Conservation (phyloP, 2,888 invertebrate genomes). For the Melanchra persicariae region DNA sequence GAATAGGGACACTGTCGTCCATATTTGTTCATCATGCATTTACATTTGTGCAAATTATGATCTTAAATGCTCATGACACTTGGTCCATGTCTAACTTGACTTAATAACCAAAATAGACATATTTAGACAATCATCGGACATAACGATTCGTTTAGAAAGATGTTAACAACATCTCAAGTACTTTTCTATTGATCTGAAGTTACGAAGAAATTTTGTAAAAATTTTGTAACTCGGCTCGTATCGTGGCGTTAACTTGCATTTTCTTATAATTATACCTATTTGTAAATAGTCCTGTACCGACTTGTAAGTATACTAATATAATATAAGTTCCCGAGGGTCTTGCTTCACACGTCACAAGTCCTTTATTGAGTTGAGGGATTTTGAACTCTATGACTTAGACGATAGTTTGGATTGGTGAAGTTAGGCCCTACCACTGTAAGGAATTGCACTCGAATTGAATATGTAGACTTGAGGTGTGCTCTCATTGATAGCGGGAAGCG, state of each 20-base stretch:
- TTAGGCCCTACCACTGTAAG: conserved; percentile 46
- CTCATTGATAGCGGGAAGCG: conserved; percentile 28
- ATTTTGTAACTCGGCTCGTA: conserved; percentile 57
- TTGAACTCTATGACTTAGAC: conserved; percentile 24
- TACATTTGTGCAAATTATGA: too few relatives aligned
- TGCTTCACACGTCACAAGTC: conserved; percentile 4
- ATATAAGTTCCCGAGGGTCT: conserved; percentile 25
- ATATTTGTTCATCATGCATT: too few relatives aligned
- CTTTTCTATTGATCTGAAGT: conserved; percentile 16
- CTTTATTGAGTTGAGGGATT: conserved; percentile 10
- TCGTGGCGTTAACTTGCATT: conserved; percentile 53
- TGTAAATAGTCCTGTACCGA: conserved; percentile 62
- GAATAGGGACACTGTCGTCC: too few relatives aligned
- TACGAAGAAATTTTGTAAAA: conserved; percentile 55
- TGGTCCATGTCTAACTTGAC: neutral
- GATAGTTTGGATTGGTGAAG: conserved; percentile 19
- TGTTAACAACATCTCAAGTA: neutral
- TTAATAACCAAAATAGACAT: too few relatives aligned
- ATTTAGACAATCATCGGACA: too few relatives aligned
- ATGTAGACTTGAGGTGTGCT: conserved; percentile 34
- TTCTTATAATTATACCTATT: conserved; percentile 53
- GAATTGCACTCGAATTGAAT: conserved; percentile 66
- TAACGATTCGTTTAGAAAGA: too few relatives aligned
- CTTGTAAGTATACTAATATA: conserved; percentile 41
- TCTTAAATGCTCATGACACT: too few relatives aligned